Percentiles rank a stretch among this genome's conserved stretches.
Evolutionary conservation across 2,797 vertebrate species (phyloP).

Genomic region (Gymnocypris eckloni): DNA sequence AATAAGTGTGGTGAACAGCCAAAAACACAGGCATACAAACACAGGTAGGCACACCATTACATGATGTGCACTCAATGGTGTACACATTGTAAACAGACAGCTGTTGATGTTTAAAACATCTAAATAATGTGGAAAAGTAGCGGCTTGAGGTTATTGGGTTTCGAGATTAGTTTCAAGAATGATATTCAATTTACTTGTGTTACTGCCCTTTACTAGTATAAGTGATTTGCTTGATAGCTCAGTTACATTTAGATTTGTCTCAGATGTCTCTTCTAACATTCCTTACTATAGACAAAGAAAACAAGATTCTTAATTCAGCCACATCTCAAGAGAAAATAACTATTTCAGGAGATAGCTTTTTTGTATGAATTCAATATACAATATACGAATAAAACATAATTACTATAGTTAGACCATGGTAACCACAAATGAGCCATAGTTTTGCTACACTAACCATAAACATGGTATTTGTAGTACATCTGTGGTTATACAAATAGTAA

Average conservation of each 20-base stretch:
- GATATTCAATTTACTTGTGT: background rate
- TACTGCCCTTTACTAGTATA: background rate
- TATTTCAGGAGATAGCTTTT: background rate
- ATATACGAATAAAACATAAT: background rate
- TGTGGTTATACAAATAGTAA: background rate
- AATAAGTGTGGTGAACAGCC: conserved; percentile 27
- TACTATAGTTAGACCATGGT: background rate
- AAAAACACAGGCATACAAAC: conserved; percentile 34
- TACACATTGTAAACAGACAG: conserved; percentile 14
- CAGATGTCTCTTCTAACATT: background rate
- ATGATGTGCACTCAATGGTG: background rate
- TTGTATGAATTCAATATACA: background rate
- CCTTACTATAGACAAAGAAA: background rate
- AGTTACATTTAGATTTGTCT: background rate
- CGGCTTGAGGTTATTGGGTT: background rate
- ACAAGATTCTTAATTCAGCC: background rate
- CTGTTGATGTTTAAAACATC: conserved; percentile 14
- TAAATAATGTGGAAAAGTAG: background rate
- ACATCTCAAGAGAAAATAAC: background rate
- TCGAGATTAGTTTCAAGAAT: background rate
- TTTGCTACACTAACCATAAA: background rate
- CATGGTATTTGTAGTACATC: background rate
- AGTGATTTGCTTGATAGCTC: background rate
- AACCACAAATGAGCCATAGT: background rate
- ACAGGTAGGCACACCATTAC: conserved; percentile 4